Conservation (phyloP, 2,113 vertebrate species). For the Herpailurus yagouaroundi region DNA sequence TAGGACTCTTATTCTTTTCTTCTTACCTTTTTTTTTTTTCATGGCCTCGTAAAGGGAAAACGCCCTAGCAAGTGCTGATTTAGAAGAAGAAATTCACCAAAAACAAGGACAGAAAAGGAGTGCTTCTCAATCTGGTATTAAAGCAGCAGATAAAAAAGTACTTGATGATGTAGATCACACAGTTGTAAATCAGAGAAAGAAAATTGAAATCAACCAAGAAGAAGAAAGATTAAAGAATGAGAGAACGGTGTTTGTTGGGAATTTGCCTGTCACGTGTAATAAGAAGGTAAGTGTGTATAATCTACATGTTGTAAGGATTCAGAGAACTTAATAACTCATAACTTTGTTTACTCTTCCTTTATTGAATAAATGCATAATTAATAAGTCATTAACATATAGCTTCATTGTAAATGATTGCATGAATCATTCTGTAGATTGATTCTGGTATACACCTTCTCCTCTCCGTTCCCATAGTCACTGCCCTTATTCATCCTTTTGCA, state of each 20-base stretch:
- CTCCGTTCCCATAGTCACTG: not conserved
- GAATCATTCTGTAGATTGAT: not conserved
- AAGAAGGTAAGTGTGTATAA: slow-evolving; percentile 86
- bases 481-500: not conserved
- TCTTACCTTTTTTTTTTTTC: not conserved
- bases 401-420: not conserved
- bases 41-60: slow-evolving; percentile 86
- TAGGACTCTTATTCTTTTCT: not conserved
- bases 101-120: slow-evolving; percentile 80
- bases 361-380: not conserved
- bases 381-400: not conserved
- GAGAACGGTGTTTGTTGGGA: slow-evolving; percentile 95
- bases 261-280: slow-evolving; percentile 90
- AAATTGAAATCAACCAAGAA: slow-evolving; percentile 67
- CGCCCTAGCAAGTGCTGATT: slow-evolving; percentile 88
- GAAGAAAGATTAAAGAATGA: slow-evolving; percentile 86
- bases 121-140: slow-evolving; percentile 1
- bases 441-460: not conserved
- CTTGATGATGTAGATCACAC: slow-evolving; percentile 29
- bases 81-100: slow-evolving; percentile 74
- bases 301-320: not conserved
- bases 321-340: not conserved
- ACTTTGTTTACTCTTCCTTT: not conserved
- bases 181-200: slow-evolving; percentile 62
- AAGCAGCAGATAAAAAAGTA: slow-evolving; percentile 9